Base-by-base conservation (phyloP, 92 coral and sea anemone genomes). In the Phenganax subtilis region DNA sequence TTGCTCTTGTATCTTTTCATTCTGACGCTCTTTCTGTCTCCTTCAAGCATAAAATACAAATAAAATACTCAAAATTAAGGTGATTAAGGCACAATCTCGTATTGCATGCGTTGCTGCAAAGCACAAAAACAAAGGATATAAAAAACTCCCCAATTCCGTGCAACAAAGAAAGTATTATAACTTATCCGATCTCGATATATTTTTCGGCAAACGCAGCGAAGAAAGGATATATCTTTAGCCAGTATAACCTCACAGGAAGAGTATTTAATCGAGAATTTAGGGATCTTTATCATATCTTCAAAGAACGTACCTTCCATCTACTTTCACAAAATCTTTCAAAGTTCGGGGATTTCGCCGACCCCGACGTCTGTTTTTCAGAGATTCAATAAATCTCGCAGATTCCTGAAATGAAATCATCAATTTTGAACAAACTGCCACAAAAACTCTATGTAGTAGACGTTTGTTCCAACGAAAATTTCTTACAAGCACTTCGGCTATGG, bases 391-490 rank as follows among this genome's bases (percentile, higher is more conserved):
- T 16, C 56, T 57, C 12, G 68, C 12, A 20, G 82, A 75, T 1
- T 78, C 90, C 90, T 88, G 55, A 8, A 3, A 55, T 84, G 14
- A 79, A 20, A 51, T 56, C 30, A 30, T 27, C 1, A 12, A 68
- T 17, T 57, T 15, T 31, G 0, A 64, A 66, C 81, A 51, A 25
- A 37, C 47, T 37, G 47, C 10, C 9, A 12, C 51, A 70, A 29
- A 15, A 28, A 79, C 16, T 25, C 5, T 77, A 37, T 37, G 5
- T 37, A 37, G 47, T 37, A 37, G 3, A 5, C 47, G 47, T 37
- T 37, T 5, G 47, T 37, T 37, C 2, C 5, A 2, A 37, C 47
- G 47, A 37, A 37, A 37, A 37, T 37, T 37, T 5, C 47, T 37
- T 5, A 37, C 47, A 37, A 37, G 47, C 47, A 37, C 47, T 37